Evolutionary conservation across 2,797 vertebrate species (phyloP).

Genomic region (Coilia nasus): DNA sequence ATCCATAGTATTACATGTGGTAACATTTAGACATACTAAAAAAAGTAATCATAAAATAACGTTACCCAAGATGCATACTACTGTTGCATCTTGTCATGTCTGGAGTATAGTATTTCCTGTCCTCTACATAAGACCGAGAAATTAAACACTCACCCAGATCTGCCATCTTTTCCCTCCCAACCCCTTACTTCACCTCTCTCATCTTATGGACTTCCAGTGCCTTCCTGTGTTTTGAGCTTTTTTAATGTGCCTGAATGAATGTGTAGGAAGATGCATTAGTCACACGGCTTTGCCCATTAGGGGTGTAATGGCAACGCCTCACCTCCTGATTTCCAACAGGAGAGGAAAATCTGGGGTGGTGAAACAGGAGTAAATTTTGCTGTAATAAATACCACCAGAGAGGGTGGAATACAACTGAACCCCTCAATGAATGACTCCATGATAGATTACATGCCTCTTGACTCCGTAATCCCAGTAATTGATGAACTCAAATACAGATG

Average conservation of each 20-base stretch:
- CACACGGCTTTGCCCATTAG: constrained; percentile 76
- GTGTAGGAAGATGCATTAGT: constrained; percentile 75
- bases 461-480: constrained; percentile 80
- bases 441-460: constrained; percentile 80
- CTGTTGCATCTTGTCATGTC: neutral
- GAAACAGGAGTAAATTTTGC: constrained; percentile 76
- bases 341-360: constrained; percentile 74
- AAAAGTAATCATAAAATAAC: no score
- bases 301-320: constrained; percentile 72
- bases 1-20: no score
- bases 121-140: neutral
- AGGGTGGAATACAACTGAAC: constrained; percentile 74
- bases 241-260: constrained; percentile 59
- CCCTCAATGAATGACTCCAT: constrained; percentile 77
- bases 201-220: constrained; percentile 50
- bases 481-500: constrained; percentile 76
- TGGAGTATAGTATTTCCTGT: neutral
- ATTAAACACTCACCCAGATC: neutral
- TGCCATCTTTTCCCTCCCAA: neutral
- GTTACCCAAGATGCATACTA: neutral
- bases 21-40: no score
- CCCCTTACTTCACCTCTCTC: neutral
- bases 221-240: constrained; percentile 63
- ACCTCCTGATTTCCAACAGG: constrained; percentile 79
- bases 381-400: constrained; percentile 79